Evolutionary conservation across 1,140 invertebrate species (phyloP).

Genomic region (Tribolium castaneum): DNA sequence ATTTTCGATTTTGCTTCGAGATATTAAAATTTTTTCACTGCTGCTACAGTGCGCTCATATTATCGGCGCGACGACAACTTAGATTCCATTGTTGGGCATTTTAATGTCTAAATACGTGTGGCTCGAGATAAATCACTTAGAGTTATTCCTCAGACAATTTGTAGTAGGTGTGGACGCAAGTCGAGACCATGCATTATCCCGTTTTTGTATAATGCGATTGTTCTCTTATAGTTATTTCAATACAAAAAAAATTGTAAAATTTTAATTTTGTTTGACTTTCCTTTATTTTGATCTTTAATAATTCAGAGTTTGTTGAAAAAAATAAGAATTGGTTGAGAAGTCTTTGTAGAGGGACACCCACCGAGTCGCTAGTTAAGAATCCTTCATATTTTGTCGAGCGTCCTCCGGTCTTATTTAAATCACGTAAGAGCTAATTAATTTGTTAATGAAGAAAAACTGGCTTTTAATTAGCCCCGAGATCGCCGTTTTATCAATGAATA

Average conservation of each 20-base stretch:
- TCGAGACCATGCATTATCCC: background rate
- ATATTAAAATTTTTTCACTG: background rate
- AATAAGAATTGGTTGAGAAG: no score
- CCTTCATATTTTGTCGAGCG: background rate
- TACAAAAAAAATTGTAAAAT: no score
- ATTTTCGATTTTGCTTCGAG: background rate
- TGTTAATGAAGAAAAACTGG: background rate
- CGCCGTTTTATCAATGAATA: conserved; percentile 2
- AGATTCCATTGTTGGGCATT: background rate
- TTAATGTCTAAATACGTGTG: background rate
- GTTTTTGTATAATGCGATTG: background rate
- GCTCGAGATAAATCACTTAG: background rate
- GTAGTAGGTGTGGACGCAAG: background rate
- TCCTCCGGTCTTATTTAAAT: background rate
- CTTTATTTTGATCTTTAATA: no score
- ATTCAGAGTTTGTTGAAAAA: no score
- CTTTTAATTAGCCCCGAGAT: background rate
- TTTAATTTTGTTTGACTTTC: no score
- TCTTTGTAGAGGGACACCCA: background rate
- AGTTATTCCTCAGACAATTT: background rate
- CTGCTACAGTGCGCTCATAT: background rate
- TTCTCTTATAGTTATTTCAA: background rate
- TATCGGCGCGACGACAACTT: background rate
- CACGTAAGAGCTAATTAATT: background rate
- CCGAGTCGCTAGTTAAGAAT: background rate